Evolutionary conservation across 1,140 invertebrate species (phyloP).

Genomic region (Trachymyrmex cornetzi): DNA sequence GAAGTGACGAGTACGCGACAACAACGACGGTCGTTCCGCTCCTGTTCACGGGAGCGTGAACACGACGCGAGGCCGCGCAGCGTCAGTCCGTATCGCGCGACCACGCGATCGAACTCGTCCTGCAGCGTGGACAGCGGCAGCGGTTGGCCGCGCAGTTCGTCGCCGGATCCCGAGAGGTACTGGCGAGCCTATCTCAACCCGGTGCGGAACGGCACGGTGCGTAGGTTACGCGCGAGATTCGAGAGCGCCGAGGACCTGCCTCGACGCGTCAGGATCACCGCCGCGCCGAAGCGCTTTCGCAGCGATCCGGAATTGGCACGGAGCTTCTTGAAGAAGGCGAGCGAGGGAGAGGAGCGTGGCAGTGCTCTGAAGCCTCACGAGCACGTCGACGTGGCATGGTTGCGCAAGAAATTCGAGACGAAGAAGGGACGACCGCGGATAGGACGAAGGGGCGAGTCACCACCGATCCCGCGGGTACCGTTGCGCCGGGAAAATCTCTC

Average conservation of each 20-base stretch:
- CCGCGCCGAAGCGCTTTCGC: slow-evolving; percentile 88
- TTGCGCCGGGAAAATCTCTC: slow-evolving; percentile 90
- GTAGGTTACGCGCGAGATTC: slow-evolving; percentile 91
- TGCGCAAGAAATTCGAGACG: slow-evolving; percentile 89
- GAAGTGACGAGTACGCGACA: slow-evolving; percentile 79
- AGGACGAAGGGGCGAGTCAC: slow-evolving; percentile 86
- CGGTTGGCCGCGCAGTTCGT: slow-evolving; percentile 88
- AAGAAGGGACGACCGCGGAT: slow-evolving; percentile 84
- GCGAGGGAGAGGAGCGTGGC: slow-evolving; percentile 80
- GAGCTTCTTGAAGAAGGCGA: slow-evolving; percentile 86
- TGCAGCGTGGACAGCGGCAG: slow-evolving; percentile 89
- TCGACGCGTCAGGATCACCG: slow-evolving; percentile 70
- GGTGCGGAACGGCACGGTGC: slow-evolving; percentile 92
- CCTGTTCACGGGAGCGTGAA: slow-evolving; percentile 80
- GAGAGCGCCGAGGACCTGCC: slow-evolving; percentile 89
- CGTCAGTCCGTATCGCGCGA: slow-evolving; percentile 83
- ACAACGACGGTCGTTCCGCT: slow-evolving; percentile 67
- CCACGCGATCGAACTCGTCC: slow-evolving; percentile 81
- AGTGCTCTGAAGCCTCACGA: slow-evolving; percentile 86
- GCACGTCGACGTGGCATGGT: slow-evolving; percentile 88
- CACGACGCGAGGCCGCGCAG: slow-evolving; percentile 80
- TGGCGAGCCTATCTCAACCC: slow-evolving; percentile 90
- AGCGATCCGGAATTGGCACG: slow-evolving; percentile 93
- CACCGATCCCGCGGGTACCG: slow-evolving; percentile 89
- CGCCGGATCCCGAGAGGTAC: slow-evolving; percentile 90